A percentile compares a stretch with the other conserved stretches of the same genome.
Conservation (phyloP, 1,140 invertebrate species). For the Scaptomyza hsui region DNA sequence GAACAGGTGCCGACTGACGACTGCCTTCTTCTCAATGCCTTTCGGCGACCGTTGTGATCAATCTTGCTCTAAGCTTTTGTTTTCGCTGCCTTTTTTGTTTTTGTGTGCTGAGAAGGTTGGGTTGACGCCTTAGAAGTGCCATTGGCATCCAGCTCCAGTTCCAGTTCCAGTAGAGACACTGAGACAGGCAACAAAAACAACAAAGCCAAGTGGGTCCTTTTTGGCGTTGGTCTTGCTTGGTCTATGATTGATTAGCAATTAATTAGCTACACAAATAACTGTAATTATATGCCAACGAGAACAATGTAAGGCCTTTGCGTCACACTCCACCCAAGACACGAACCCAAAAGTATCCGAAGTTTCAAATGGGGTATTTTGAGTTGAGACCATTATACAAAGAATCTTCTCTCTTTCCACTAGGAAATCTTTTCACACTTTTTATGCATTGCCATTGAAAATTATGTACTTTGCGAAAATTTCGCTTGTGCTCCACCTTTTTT, state of each 20-base stretch:
- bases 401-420: no score
- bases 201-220: constrained; percentile 54
- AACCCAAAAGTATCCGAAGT: background rate
- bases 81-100: constrained; percentile 77
- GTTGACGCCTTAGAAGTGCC: constrained; percentile 69
- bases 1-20: constrained; percentile 70
- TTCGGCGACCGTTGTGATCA: constrained; percentile 63
- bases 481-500: constrained; percentile 63
- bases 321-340: constrained; percentile 7
- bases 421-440: constrained; percentile 19
- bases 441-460: constrained; percentile 47
- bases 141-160: constrained; percentile 14
- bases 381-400: no score
- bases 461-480: constrained; percentile 61
- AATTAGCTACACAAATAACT: constrained; percentile 82
- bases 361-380: background rate
- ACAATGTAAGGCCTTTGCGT: constrained; percentile 54
- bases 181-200: constrained; percentile 68
- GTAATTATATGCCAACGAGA: constrained; percentile 73
- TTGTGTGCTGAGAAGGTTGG: constrained; percentile 35
- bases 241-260: constrained; percentile 83
- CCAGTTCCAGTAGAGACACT: no score
- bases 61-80: constrained; percentile 82
- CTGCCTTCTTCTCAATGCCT: constrained; percentile 15
- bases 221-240: constrained; percentile 45